phyloP scores from a whole-genome alignment of 2,888 invertebrate genomes.

The Isoperla grammatica region DNA sequence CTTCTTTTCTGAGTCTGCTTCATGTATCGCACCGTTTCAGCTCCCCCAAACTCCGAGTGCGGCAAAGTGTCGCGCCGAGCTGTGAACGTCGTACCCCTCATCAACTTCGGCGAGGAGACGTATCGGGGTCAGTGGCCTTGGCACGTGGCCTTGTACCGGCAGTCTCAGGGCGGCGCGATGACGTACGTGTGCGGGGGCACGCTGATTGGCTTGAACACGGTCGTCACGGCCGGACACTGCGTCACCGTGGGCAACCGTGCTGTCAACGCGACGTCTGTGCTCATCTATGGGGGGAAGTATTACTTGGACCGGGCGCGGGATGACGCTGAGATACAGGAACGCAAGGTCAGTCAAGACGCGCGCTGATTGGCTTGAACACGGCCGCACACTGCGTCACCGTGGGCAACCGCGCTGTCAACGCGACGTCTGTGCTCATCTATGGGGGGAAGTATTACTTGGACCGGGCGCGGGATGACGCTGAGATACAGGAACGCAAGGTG shows the following conservation, averaged over 20 bases:
- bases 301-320: too few species aligned
- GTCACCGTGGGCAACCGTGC: conserved; percentile 44
- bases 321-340: too few species aligned
- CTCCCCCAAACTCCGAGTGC: conserved; percentile 39
- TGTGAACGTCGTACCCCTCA: conserved; percentile 49
- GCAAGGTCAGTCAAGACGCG: conserved; percentile 50
- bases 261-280: conserved; percentile 38
- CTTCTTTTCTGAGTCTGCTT: too few species aligned
- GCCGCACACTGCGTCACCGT: conserved; percentile 60
- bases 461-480: too few species aligned
- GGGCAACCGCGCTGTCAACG: conserved; percentile 37
- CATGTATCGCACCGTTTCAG: too few species aligned
- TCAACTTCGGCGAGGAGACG: conserved; percentile 54
- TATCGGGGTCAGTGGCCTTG: conserved; percentile 61
- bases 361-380: conserved; percentile 53
- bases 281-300: conserved; percentile 42
- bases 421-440: conserved; percentile 39
- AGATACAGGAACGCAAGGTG: too few species aligned
- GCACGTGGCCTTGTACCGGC: conserved; percentile 60
- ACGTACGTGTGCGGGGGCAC: conserved; percentile 62
- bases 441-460: conserved; percentile 42
- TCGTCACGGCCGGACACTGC: conserved; percentile 62
- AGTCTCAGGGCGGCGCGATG: conserved; percentile 40
- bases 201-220: conserved; percentile 50
- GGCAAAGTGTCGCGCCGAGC: conserved; percentile 44